Evolutionary conservation across 1,140 invertebrate species (phyloP).

Genomic region (Eupeodes corollae): DNA sequence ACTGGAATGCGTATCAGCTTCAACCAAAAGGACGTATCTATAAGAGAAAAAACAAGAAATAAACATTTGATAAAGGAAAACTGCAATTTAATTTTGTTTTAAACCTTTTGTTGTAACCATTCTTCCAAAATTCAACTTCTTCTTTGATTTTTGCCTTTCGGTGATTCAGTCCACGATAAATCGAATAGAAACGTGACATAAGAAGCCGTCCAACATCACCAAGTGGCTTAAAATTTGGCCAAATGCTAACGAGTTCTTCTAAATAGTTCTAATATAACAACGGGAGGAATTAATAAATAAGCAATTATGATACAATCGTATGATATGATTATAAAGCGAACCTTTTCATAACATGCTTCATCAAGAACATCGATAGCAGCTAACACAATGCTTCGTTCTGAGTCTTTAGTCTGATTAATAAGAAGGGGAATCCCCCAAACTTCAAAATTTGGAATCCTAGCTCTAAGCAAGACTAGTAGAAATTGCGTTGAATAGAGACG

Average conservation of each 20-base stretch:
- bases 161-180: constrained; percentile 56
- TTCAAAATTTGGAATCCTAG: constrained; percentile 52
- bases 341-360: constrained; percentile 80
- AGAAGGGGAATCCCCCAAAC: constrained; percentile 76
- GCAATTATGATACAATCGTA: background rate
- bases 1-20: constrained; percentile 76
- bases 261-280: constrained; percentile 49
- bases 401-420: constrained; percentile 69
- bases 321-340: constrained; percentile 20
- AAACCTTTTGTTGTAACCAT: constrained; percentile 59
- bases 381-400: constrained; percentile 59
- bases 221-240: constrained; percentile 61
- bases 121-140: constrained; percentile 67
- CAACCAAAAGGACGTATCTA: constrained; percentile 78
- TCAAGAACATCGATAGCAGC: constrained; percentile 75
- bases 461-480: constrained; percentile 70
- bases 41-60: constrained; percentile 6
- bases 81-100: background rate
- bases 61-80: constrained; percentile 2
- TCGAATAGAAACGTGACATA: constrained; percentile 70
- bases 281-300: background rate
- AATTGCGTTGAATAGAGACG: constrained; percentile 84
- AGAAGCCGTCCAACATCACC: constrained; percentile 76
- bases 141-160: constrained; percentile 53
- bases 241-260: constrained; percentile 61